Evolutionary conservation across 2,797 vertebrate species (phyloP), one percentile per base, ranked within the genome.

Genomic region (Acipenser oxyrinchus): DNA sequence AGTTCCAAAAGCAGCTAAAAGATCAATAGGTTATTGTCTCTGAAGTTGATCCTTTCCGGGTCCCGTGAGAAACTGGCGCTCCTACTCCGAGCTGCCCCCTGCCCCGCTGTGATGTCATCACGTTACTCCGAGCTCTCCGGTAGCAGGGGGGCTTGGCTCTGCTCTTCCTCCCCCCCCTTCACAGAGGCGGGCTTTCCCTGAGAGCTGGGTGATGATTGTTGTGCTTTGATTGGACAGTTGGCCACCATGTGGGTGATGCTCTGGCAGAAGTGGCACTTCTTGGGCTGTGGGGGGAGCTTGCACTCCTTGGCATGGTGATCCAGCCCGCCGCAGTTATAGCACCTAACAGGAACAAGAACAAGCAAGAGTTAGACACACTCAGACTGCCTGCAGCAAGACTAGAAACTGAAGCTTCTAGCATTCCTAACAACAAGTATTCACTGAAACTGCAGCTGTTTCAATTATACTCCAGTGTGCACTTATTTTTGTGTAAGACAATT

Each of bases 291-390:
- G 0, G 95, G 95, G 59, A 99, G 81, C 76, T 95, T 97, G 87
- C 96, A 99, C 79, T 99, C 95, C 82, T 99, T 99, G 83, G 96
- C 96, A 18, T 98, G 95, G 75, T 98, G 96, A 81, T 99, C 95
- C 80, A 97, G 84, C 65, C 93, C 95, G 7, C 95, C 95, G 1
- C 96, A 99, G 84, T 98, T 99, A 84, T 97, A 97, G 84, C 96
- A 98, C 82, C 95, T 98, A 72, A 11, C 6, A 50, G 48, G 10
- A 23, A 6, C 49, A 50, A 48, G 23, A 12, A 61, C 1, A 51
- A 52, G n/a, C 11, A 6, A 65, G 64, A 72, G 63, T n/a, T 69
- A 63, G 68, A 7, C 23, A 48, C 9, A 6, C 4, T 8, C 64
- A 68, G 37, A 49, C 10, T 12, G 7, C 12, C 8, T 12, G 4